Evolutionary conservation across 2,888 invertebrate genomes (phyloP), one percentile per base, ranked within the genome.

Genomic region (Lagria hirta): DNA sequence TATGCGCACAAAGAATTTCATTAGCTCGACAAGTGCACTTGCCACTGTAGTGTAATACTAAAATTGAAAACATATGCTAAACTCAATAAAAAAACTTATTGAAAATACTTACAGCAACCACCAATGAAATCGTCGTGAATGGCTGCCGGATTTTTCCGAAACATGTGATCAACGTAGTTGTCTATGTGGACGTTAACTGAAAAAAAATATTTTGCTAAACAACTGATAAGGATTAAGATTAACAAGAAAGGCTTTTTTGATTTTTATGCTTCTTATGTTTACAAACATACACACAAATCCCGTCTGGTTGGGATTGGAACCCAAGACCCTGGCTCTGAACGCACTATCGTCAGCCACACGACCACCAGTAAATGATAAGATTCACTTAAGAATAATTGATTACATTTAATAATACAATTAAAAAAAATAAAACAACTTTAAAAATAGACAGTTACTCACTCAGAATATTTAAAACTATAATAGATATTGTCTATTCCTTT

Each of bases 101-200:
- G 12, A 21, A 33, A 35, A 17, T 11, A 33, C 33, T 26, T 61
- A 76, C 76, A 62, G 47, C 76, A 76, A 34, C 56, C 61, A 21
- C 64, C 59, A 20, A 64, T 58, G 16, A 53, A 61, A 49, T 74
- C 71, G 52, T 78, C 77, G 41, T 73, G 67, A 21, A 73, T 71
- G 1, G 75, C 77, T 16, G 70, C 72, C 0, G 74, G 71, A 43
- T 71, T 68, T 49, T 78, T 78, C 29, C 71, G 66, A 58, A 71
- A 76, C 26, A 74, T 54, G 54, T 75, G 73, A 60, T 78, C 75
- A 68, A 70, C 77, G 57, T 70, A 71, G 57, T 58, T 68, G 55
- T 60, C 69, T 58, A 53, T 67, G 57, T 57, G 56, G 11, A 43
- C 30, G 47, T 71, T 70, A 36, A 60, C 70, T 70, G 53, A 8